Conservation (phyloP, 2,797 vertebrate species). For the Pygocentrus nattereri region DNA sequence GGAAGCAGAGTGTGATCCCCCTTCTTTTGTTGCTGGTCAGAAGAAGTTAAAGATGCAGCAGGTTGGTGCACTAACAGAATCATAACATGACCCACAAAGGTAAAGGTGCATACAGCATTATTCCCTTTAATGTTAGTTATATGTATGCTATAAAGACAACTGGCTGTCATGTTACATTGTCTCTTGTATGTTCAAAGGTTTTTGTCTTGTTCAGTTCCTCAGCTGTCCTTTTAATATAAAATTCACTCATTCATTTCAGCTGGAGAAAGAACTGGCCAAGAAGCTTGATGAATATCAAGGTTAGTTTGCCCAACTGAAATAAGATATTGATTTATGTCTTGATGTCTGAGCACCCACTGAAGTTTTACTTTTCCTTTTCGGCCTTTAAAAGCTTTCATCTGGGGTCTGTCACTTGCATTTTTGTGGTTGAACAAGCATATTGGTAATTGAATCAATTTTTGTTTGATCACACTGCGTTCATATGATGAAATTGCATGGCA, state of each 20-base stretch:
- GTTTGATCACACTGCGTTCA: background rate
- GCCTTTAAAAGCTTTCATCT: background rate
- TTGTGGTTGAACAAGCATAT: slow-evolving; percentile 6
- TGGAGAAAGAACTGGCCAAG: slow-evolving; percentile 89
- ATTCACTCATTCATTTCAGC: slow-evolving; percentile 76
- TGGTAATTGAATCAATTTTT: slow-evolving; percentile 1
- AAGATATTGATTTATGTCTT: slow-evolving; percentile 45
- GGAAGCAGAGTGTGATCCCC: slow-evolving; percentile 95
- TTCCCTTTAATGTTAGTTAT: background rate
- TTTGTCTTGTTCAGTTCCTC: background rate
- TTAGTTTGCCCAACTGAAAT: slow-evolving; percentile 63
- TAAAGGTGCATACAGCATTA: background rate
- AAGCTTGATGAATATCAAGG: slow-evolving; percentile 95
- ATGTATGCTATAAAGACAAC: too few species aligned
- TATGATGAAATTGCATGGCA: background rate
- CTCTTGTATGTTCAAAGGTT: slow-evolving; percentile 2
- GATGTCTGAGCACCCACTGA: slow-evolving; percentile 34
- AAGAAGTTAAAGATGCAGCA: slow-evolving; percentile 89
- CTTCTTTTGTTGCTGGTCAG: slow-evolving; percentile 91
- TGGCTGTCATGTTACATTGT: background rate
- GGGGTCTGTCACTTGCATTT: background rate
- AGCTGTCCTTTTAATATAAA: slow-evolving; percentile 28
- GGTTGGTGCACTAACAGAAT: slow-evolving; percentile 70
- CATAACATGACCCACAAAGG: background rate
- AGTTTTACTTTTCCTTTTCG: background rate